These are phyloP conservation scores for Cottoperca gobio DNA, from an alignment of 2,797 vertebrate species.

Conservation along the genomic window DNA sequence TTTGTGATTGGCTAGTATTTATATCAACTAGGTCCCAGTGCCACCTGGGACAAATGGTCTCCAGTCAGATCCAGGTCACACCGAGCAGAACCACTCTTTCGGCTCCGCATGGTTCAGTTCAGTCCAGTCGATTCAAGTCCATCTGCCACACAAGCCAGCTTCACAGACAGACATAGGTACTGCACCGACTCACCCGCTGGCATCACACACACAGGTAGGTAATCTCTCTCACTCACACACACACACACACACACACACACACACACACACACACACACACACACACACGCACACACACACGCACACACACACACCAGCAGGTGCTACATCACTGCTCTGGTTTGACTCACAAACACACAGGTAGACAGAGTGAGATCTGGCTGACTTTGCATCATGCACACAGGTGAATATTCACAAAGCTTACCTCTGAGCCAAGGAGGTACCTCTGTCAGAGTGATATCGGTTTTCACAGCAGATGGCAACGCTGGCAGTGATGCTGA, in stretches of 20 bases:
- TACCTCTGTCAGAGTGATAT: slow-evolving; percentile 36
- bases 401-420: slow-evolving; percentile 57
- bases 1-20: slow-evolving; percentile 89
- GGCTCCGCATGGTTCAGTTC: slow-evolving; percentile 53
- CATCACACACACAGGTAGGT: slow-evolving; percentile 44
- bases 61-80: slow-evolving; percentile 83
- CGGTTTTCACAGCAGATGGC: slow-evolving; percentile 41
- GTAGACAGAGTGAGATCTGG: slow-evolving; percentile 44
- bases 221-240: slow-evolving; percentile 22
- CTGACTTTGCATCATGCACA: slow-evolving; percentile 56
- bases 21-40: slow-evolving; percentile 88
- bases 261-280: slow-evolving; percentile 43
- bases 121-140: slow-evolving; percentile 59
- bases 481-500: slow-evolving; percentile 47
- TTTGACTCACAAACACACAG: slow-evolving; percentile 46
- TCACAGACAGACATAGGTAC: slow-evolving; percentile 64
- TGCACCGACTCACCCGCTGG: slow-evolving; percentile 52
- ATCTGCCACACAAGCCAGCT: slow-evolving; percentile 58
- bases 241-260: background rate
- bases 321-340: slow-evolving; percentile 67
- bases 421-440: slow-evolving; percentile 51
- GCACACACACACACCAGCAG: slow-evolving; percentile 43
- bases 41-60: slow-evolving; percentile 86
- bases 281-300: slow-evolving; percentile 31
- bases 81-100: slow-evolving; percentile 66